phyloP scores from a whole-genome alignment of 2,113 vertebrate genomes.

The Pristiophorus japonicus region DNA sequence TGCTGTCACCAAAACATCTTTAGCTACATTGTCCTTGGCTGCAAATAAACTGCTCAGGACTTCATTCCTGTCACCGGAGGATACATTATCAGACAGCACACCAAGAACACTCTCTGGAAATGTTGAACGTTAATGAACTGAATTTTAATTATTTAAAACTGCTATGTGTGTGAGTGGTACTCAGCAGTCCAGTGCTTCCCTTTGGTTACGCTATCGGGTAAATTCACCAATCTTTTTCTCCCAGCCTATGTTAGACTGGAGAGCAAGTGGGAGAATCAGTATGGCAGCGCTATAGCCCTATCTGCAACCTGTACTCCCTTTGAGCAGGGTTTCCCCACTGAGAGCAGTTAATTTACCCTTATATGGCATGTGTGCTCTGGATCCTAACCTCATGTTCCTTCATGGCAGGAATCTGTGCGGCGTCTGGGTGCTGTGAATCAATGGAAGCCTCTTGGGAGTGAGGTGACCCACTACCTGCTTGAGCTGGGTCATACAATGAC shows the following conservation, averaged over 20 bases:
- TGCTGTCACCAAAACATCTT: neutral
- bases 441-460: neutral
- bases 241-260: neutral
- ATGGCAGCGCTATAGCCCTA: neutral
- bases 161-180: neutral
- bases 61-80: neutral
- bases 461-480: too few relatives aligned
- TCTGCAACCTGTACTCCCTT: neutral
- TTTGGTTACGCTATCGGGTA: neutral
- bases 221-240: neutral
- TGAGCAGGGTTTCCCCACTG: neutral
- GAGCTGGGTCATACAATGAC: too few relatives aligned
- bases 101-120: neutral
- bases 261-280: neutral
- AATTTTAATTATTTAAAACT: neutral
- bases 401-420: neutral
- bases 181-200: neutral
- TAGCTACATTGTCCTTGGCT: neutral
- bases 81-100: neutral
- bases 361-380: neutral
- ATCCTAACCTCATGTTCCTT: neutral
- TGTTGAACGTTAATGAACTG: neutral
- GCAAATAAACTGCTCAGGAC: neutral
- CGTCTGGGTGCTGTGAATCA: neutral
- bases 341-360: neutral